Evolutionary conservation across 1,140 invertebrate genomes (phyloP), one percentile per base, ranked within the genome.

Genomic region (Copidosoma floridanum): DNA sequence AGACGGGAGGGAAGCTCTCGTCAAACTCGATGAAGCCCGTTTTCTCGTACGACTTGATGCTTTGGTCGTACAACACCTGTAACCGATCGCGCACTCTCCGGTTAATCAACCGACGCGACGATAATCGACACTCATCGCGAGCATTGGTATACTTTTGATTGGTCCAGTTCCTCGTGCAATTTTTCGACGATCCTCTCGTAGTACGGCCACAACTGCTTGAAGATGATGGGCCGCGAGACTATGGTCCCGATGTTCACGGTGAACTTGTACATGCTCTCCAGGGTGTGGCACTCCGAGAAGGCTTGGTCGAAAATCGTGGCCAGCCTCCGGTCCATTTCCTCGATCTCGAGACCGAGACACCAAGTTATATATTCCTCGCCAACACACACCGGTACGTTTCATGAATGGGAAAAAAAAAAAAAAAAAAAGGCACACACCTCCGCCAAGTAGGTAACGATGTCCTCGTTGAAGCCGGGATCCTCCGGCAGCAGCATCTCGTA

Each of bases 201-300:
- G 67, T 87, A 85, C n/a, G 76, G 72, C 53, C 82, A 82, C 27
- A 90, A 77, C 65, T 88, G 87, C 12, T 82, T 76, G 65, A 85
- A 84, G 44, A 95, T 89, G 18, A 88, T 79, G 3, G 89, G 86
- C 29, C 92, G 80, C 24, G 89, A 85, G 27, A 89, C 79, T 32
- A 94, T 78, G 48, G 85, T 83, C 7, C 89, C 90, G 60, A 89
- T 82, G 10, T 92, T 85, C 78, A 89, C 86, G 40, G 91, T 82
- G 37, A 93, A 82, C 84, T 90, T 81, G 3, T 82, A 78, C 16
- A 83, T 77, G 44, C 83, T 81, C 68, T 91, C 87, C 16, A 90
- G 73, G 57, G 88, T 88, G 54, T 86, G 81, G 67, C 89, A 92
- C 68, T 94, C 91, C 54, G 88, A 85, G 68, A 93, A 89, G 3